Conservation (phyloP, 1,140 invertebrate species). For the Triops longicaudatus region DNA sequence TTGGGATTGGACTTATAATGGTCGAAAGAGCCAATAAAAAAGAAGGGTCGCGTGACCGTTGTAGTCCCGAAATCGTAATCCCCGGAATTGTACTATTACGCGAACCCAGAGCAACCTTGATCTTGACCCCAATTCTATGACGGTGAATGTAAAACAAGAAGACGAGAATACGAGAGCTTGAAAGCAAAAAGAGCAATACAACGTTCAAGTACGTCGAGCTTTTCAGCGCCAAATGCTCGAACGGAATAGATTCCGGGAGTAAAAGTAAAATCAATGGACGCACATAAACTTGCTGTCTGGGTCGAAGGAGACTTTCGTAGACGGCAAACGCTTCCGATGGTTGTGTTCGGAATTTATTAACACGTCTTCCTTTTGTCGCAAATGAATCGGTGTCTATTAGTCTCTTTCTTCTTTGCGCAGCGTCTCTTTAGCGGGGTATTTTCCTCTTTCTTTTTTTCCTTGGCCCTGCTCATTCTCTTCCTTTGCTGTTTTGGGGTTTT, state of each 20-base stretch:
- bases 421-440: not conserved
- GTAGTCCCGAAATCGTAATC: not conserved
- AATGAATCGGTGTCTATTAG: not conserved
- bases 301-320: not conserved
- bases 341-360: not conserved
- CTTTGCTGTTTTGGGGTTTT: not conserved
- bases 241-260: not conserved
- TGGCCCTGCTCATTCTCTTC: not conserved
- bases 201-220: not conserved
- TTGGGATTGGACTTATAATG: not conserved
- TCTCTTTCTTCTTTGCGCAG: not conserved
- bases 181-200: constrained; percentile 2
- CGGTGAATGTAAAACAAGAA: constrained; percentile 12
- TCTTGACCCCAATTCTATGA: constrained; percentile 10
- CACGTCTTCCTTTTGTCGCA: not conserved
- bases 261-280: not conserved
- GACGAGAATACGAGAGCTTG: not conserved
- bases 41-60: not conserved
- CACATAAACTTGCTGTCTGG: not conserved
- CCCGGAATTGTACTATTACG: constrained; percentile 6
- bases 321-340: not conserved
- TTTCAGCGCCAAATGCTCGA: not conserved
- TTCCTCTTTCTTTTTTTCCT: not conserved
- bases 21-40: constrained; percentile 8
- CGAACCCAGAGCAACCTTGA: constrained; percentile 10